These are phyloP conservation scores for Pogonophryne albipinna DNA, from an alignment of 2,797 vertebrate genomes.

Conservation along the genomic window DNA sequence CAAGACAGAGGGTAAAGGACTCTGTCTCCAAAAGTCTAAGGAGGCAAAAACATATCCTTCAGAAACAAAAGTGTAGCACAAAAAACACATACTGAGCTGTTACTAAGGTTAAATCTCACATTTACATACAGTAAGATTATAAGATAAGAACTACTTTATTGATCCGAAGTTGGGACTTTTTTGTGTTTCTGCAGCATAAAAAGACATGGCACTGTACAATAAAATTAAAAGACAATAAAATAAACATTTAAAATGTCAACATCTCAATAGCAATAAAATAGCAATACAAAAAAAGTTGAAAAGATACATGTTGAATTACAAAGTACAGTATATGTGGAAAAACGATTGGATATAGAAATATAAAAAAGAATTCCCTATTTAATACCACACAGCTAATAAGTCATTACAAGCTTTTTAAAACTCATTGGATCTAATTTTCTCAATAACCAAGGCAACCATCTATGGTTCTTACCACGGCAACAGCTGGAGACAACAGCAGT, in stretches of 20 bases:
- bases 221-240: no score
- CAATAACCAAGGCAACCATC: not conserved
- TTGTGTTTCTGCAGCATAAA: no score
- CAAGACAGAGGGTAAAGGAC: slow-evolving; percentile 92
- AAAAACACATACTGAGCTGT: not conserved
- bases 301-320: no score
- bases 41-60: slow-evolving; percentile 44
- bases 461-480: slow-evolving; percentile 90
- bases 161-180: no score
- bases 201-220: no score
- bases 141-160: no score
- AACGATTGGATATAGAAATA: not conserved
- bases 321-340: not conserved
- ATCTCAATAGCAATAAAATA: no score
- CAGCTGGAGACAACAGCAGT: slow-evolving; percentile 91
- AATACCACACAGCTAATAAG: not conserved
- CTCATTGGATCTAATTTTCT: not conserved
- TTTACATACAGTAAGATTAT: not conserved
- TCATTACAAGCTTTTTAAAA: not conserved
- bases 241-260: no score
- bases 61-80: slow-evolving; percentile 16
- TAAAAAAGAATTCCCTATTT: slow-evolving; percentile 4
- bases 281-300: no score
- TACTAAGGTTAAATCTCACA: not conserved
- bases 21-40: slow-evolving; percentile 93